Percentiles rank a stretch among this genome's conserved stretches.
Evolutionary conservation across 2,113 vertebrate species (phyloP).

Genomic region (Agapornis roseicollis): DNA sequence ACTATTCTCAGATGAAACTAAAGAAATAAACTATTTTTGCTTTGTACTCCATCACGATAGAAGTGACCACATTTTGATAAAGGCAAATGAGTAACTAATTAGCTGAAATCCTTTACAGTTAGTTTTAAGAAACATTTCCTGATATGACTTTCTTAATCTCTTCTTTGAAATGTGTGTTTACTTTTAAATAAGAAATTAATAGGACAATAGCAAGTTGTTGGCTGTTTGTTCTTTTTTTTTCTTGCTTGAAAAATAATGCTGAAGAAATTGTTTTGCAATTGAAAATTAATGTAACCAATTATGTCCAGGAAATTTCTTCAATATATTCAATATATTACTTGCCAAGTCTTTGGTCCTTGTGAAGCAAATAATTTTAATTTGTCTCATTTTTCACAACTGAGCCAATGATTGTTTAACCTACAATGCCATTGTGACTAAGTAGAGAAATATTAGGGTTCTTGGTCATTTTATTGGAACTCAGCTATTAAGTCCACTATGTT

Average conservation of each 20-base stretch:
- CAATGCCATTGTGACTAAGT: conserved; percentile 78
- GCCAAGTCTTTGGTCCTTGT: conserved; percentile 72
- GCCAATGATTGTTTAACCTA: conserved; percentile 81
- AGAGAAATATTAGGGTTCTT: conserved; percentile 65
- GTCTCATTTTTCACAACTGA: conserved; percentile 81
- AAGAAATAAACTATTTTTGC: neutral
- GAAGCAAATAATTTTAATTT: conserved; percentile 83
- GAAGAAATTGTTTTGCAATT: conserved; percentile 78
- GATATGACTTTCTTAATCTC: conserved; percentile 55
- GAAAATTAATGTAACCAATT: conserved; percentile 84
- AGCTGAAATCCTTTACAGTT: conserved; percentile 45
- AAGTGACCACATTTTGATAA: conserved; percentile 13
- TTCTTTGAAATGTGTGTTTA: conserved; percentile 57
- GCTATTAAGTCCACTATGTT: conserved; percentile 58
- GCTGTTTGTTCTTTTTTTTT: neutral
- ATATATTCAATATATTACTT: conserved; percentile 82
- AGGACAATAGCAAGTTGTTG: conserved; percentile 30
- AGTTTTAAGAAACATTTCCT: conserved; percentile 25
- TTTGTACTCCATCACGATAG: neutral
- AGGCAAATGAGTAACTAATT: conserved; percentile 46
- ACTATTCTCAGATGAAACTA: neutral
- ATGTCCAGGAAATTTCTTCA: conserved; percentile 78
- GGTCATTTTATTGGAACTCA: conserved; percentile 62
- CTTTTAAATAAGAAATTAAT: conserved; percentile 69
- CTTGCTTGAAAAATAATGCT: conserved; percentile 75